Base-by-base conservation (phyloP, 2,797 vertebrate genomes). In the Oophaga sylvatica region DNA sequence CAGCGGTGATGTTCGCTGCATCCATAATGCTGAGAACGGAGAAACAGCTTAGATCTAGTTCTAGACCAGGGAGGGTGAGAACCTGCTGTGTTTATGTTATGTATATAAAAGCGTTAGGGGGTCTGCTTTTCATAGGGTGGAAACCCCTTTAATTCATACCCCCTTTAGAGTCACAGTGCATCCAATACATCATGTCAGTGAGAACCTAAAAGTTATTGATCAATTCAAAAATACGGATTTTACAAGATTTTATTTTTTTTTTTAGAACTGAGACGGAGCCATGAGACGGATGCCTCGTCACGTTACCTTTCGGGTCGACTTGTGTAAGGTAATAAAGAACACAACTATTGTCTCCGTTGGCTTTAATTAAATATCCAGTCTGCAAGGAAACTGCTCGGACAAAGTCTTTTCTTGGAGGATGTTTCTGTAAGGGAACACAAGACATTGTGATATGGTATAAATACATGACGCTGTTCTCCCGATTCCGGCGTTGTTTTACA, bases 251-350 rank as follows among this genome's bases (percentile, higher is more conserved):
- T 8, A 53, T 53, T 53, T 8, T 26, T 12, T 67, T 67, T n/a
- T 9, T 19, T 22, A 22, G 60, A 62, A 22, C 60, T 22, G 5
- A 19, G 1, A 22, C 19, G 13, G 65, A 68, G n/a, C 76, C 87
- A 17, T 73, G 3, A 22, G 41, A 59, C 11, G 13, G 45, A 35
- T 26, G 20, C 16, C 3, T 60, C 6, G 57, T 57, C 1, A 19
- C 81, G 91, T 94, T 87, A 97, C 97, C 97, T 89, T 93, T 93
- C 12, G 97, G 96, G 89, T 97, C 97, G 88, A 97, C 95, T 92
- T 98, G 97, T 56, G 96, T 97, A 91, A 98, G 94, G 92, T 98
- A 98, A 91, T 96, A 97, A 31, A 97, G 96, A 22, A 94, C 90
- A 81, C 95, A 96, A 91, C 94, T 93, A 2, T 90, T 89, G 9